Evolutionary conservation across 2,888 invertebrate genomes (phyloP).

Genomic region (Stratiomys singularior): DNA sequence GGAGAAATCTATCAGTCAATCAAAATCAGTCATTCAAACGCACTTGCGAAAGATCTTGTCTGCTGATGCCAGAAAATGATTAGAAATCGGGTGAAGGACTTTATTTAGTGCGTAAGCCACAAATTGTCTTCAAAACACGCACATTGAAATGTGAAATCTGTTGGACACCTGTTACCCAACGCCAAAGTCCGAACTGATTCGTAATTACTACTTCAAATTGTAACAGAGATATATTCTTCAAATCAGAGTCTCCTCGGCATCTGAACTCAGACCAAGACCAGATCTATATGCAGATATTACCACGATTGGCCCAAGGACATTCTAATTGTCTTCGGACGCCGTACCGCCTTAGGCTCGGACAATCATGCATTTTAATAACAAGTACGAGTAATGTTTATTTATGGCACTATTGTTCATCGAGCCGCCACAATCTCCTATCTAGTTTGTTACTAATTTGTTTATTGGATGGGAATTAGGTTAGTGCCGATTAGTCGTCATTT

Average conservation of each 20-base stretch:
- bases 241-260: neutral
- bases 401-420: slow-evolving; percentile 26
- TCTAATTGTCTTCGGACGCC: neutral
- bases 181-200: too few relatives aligned
- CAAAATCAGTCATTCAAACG: neutral
- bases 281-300: neutral
- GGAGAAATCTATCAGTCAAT: neutral
- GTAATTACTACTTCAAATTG: neutral
- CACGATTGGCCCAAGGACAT: neutral
- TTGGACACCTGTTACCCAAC: neutral
- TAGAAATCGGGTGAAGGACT: neutral
- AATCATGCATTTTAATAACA: slow-evolving; percentile 10
- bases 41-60: neutral
- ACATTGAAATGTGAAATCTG: neutral
- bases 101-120: neutral
- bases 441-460: slow-evolving; percentile 38
- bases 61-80: neutral
- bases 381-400: slow-evolving; percentile 22
- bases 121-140: neutral
- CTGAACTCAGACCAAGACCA: neutral
- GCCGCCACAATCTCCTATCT: neutral
- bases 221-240: neutral
- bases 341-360: neutral
- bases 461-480: slow-evolving; percentile 29
- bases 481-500: slow-evolving; percentile 16